Evolutionary conservation across 2,797 vertebrate genomes (phyloP).

Genomic region (Cheirogaleus major): DNA sequence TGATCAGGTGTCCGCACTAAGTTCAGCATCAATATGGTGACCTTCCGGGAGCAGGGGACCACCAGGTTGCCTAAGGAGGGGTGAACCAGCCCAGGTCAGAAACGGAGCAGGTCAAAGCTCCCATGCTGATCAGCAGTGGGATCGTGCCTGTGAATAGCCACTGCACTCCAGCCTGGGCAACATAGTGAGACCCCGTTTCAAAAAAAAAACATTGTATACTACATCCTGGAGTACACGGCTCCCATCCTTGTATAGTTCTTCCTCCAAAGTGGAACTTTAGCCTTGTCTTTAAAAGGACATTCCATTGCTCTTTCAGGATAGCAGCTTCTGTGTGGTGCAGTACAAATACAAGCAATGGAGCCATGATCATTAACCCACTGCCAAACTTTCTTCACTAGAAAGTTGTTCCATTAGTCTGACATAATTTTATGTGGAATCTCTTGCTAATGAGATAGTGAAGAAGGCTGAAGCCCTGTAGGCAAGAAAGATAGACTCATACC

Average conservation of each 20-base stretch:
- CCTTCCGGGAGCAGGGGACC: too few species aligned
- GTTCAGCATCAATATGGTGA: too few species aligned
- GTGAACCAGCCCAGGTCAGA: too few species aligned
- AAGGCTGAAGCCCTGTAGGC: neutral
- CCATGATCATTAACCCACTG: neutral
- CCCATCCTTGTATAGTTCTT: neutral
- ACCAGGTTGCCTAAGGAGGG: too few species aligned
- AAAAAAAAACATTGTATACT: neutral
- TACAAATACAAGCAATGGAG: neutral
- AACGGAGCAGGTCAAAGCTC: too few species aligned
- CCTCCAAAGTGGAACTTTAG: neutral
- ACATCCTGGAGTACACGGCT: neutral
- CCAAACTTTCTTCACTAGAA: neutral
- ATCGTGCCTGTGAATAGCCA: too few species aligned
- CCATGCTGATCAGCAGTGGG: too few species aligned
- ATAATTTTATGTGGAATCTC: neutral
- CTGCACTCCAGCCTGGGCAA: too few species aligned
- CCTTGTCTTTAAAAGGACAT: neutral
- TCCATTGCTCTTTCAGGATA: neutral
- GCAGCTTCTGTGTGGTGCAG: neutral
- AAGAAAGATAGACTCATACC: neutral
- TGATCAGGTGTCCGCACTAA: too few species aligned
- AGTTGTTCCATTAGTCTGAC: neutral
- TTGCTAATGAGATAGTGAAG: neutral
- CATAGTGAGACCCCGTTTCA: too few species aligned